Evolutionary conservation across 2,113 vertebrate genomes (phyloP).

Genomic region (Ia io): DNA sequence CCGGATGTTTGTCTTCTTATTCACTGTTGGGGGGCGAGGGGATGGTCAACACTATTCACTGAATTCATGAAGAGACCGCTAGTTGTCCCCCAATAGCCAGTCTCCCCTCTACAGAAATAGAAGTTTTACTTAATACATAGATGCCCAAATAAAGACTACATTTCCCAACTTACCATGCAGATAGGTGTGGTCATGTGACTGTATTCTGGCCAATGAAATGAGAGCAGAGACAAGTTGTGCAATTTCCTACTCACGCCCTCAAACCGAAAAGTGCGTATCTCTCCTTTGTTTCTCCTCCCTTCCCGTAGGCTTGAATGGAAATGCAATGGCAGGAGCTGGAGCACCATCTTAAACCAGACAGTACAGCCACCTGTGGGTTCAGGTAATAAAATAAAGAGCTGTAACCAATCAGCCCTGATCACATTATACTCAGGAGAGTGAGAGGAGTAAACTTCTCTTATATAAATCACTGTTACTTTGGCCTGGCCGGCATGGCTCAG

Average conservation of each 20-base stretch:
- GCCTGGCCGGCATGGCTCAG: too few relatives aligned
- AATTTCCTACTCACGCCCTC: background rate
- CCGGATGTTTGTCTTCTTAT: too few relatives aligned
- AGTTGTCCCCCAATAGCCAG: background rate
- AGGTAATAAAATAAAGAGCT: background rate
- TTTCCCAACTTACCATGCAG: background rate
- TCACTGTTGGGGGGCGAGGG: fast-evolving
- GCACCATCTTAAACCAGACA: background rate
- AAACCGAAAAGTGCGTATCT: background rate
- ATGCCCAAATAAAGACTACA: background rate
- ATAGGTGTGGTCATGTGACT: background rate
- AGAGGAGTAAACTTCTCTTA: background rate
- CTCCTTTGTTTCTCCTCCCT: background rate
- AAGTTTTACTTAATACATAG: background rate
- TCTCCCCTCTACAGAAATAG: background rate
- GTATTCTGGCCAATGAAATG: background rate
- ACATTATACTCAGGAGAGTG: background rate
- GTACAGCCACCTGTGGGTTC: too few relatives aligned
- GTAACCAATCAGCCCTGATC: background rate
- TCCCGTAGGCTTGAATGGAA: background rate
- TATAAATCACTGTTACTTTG: background rate
- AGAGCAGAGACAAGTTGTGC: background rate
- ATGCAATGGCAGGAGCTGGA: constrained; percentile 7
- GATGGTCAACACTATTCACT: background rate
- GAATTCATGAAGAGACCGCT: background rate